Evolutionary conservation across 2,797 vertebrate species (phyloP), one percentile per base, ranked within the genome.

Genomic region (Steatocranus sp.): DNA sequence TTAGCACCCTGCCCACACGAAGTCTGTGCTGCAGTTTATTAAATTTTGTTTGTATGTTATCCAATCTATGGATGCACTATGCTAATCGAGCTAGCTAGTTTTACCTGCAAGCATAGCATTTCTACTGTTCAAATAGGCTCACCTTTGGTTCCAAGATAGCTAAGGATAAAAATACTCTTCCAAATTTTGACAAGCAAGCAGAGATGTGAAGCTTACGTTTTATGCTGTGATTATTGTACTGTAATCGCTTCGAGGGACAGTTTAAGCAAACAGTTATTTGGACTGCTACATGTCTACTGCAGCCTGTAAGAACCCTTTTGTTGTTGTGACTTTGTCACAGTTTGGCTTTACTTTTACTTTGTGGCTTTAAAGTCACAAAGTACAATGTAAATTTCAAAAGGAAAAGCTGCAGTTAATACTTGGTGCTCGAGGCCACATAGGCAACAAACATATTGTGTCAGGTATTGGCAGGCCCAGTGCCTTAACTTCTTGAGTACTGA

Each of bases 361-460:
- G 18, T 34, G 56, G 7, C 15, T 15, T 48, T 48, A 18, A 49
- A 85, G 41, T 76, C 75, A 78, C 56, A 75, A 51, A 12, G 51
- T 73, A 77, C 88, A 85, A 54, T 82, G 34, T 77, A 54, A 86
- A 87, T 82, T 78, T 87, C 58, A 82, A 70, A 78, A 79, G 53
- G 49, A 86, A 81, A 80, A 86, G 81, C 85, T 92, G 82, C 84
- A 87, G 82, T 48, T 83, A 81, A 76, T 76, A 87, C 49, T 82
- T 89, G 93, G 95, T 95, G 96, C 96, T 96, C 89, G 6, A 88
- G 36, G 82, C 85, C 70, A 30, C 46, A 70, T 36, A 54, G 86
- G 85, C 84, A 89, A 82, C 77, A 80, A 34, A 90, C 73, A 68
- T 49, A 83, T 84, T n/a, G 4, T 88, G 82, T 92, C 89, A 66